These are phyloP conservation scores for Parapsyche elsis DNA, from an alignment of 1,140 invertebrate genomes.

Conservation along the genomic window DNA sequence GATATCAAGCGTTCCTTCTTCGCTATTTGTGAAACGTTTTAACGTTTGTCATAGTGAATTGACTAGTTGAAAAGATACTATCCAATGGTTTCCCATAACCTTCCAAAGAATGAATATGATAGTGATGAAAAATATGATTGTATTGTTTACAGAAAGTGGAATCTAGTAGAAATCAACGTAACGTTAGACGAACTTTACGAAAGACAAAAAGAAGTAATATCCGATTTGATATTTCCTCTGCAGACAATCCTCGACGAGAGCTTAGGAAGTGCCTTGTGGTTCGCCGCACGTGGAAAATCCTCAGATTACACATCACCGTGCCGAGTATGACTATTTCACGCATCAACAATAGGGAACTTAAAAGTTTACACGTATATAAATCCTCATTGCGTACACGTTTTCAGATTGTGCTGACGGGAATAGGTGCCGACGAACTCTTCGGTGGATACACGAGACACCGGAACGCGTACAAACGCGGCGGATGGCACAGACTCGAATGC, in stretches of 20 bases:
- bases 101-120: no score
- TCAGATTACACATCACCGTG: constrained; percentile 71
- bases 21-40: no score
- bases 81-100: no score
- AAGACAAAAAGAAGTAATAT: constrained; percentile 71
- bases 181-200: constrained; percentile 73
- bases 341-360: no score
- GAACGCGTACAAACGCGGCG: constrained; percentile 73
- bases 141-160: constrained; percentile 69
- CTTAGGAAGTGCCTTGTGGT: constrained; percentile 94
- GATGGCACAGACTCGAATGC: constrained; percentile 74
- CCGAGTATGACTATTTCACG: constrained; percentile 75
- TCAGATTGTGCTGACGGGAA: constrained; percentile 87
- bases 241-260: constrained; percentile 95
- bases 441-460: constrained; percentile 93
- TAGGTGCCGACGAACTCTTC: constrained; percentile 97
- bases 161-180: constrained; percentile 79
- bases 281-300: constrained; percentile 83
- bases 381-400: constrained; percentile 38
- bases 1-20: no score
- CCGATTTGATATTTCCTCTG: constrained; percentile 84
- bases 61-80: no score
- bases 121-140: no score
- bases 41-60: no score
- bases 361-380: constrained; percentile 1